Base-by-base conservation (phyloP, 2,797 vertebrate genomes). In the Pangasius sanitwongsei region DNA sequence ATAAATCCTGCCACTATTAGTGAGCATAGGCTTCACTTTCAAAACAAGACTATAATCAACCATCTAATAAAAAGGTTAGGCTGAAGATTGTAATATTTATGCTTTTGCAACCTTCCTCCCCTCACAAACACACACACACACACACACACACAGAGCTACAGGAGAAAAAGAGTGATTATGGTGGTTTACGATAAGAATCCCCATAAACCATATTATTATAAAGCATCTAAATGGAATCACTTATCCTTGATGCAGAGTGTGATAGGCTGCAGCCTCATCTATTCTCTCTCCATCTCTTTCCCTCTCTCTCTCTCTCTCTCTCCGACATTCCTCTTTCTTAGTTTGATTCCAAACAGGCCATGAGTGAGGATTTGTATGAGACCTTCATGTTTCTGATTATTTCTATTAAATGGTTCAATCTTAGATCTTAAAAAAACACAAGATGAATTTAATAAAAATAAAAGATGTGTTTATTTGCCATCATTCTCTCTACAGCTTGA, bases 221-320 rank as follows among this genome's bases (percentile, higher is more conserved):
- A 96, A 95, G 93, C 94, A 95, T 95, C 95, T 93, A 96, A 96
- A 96, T 96, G 94, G 94, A 96, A 96, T 96, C 94, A 96, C 95
- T 95, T 96, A 94, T 94, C 93, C 94, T 94, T 92, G 94, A 96
- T 96, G 93, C 94, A 91, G 93, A 50, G 93, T 95, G 90, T 95
- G 95, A 96, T 96, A 96, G 94, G 92, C 93, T 94, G 92, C 93
- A 93, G 92, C 93, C 92, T 91, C 94, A 94, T 94, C 86, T 74
- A 70, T 84, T 63, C 63, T 87, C 44, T 61, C 80, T 83, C 18
- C 61, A 12, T 69, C 65, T 87, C 75, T 18, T 59, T 85, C 53
- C 37, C 84, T 41, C 41, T 77, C 48, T 18, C 67, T 87, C 81
- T 65, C 23, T 31, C 34, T 82, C 48, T 57, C 34, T 65, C 65